Base-by-base conservation (phyloP, 2,113 vertebrate genomes). In the Forbesichthys papilliferus region DNA sequence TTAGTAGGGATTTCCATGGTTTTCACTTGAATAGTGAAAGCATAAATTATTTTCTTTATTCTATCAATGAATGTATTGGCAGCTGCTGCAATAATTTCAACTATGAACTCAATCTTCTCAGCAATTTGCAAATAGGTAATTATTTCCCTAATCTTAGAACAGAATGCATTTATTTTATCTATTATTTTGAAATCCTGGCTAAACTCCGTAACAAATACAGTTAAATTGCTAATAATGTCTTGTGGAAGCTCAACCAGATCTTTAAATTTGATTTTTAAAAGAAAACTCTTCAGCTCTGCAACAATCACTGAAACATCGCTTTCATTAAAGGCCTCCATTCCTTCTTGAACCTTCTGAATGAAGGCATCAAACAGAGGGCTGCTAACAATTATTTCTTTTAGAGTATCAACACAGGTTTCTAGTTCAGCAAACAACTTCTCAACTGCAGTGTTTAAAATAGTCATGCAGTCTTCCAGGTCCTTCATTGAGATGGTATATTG, bases 1-100 rank as follows among this genome's bases (percentile, higher is more conserved):
- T 69, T 89, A 68, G 86, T 77, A 75, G 91, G 91, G 57, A 94
- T 75, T 46, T 93, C 80, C 64, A 89, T 79, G 61, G 87, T 87
- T 79, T 86, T 92, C 59, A 97, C 72, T 57, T 71, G 77, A 3
- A 63, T 73, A 20, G 56, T 71, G 57, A 93, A n/a, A 80, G 74
- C 82, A 64, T 89, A 84, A 61, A 93, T 42, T 34, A 88, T 93
- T 87, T 96, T 91, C 59, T 91, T 90, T 76, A 96, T 84, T 74
- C 83, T 94, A 5, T 42, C 36, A 42, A 42, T 42, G 9, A 92
- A 92, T 20, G 93, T 83, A 57, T 94, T 89, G 73, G 92, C 78
- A 16, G 96, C 79, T 47, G 94, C 88, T 67, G 90, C 36, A 68
- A 89, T 82, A 60, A 92, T 93, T 68, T 95, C 91, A 77, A 96